A percentile compares a stretch with the other conserved stretches of the same genome.
Evolutionary conservation across 2,113 vertebrate species (phyloP).

Genomic region (Hemicordylus capensis): DNA sequence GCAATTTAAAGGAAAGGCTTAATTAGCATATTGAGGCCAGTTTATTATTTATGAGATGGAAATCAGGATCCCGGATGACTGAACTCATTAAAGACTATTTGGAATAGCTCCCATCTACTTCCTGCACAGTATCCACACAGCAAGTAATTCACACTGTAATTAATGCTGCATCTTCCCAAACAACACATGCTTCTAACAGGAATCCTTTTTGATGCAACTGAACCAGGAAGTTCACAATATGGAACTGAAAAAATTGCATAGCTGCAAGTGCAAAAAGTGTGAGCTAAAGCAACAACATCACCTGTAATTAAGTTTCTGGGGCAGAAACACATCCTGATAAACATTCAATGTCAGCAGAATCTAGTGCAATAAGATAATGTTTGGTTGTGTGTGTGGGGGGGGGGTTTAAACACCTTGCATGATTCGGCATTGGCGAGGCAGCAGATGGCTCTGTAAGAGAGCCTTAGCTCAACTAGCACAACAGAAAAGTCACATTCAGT

Average conservation of each 20-base stretch:
- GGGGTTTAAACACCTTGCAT: too few species aligned
- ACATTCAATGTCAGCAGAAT: slow-evolving; percentile 18
- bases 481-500: neutral
- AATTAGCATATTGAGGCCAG: slow-evolving; percentile 67
- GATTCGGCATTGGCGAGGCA: slow-evolving; percentile 10
- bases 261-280: slow-evolving; percentile 20
- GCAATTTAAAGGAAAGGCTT: slow-evolving; percentile 64
- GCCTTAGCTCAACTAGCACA: too few species aligned
- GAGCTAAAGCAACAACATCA: slow-evolving; percentile 24
- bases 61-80: slow-evolving; percentile 71
- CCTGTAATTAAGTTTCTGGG: slow-evolving; percentile 12
- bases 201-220: slow-evolving; percentile 35
- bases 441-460: neutral
- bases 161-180: slow-evolving; percentile 60
- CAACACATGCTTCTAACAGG: slow-evolving; percentile 61
- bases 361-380: neutral
- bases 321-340: slow-evolving; percentile 9
- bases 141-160: slow-evolving; percentile 62
- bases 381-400: too few species aligned
- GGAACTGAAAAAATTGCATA: slow-evolving; percentile 53
- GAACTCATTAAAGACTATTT: slow-evolving; percentile 65
- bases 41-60: slow-evolving; percentile 79
- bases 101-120: slow-evolving; percentile 65
- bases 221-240: slow-evolving; percentile 51
- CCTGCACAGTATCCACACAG: slow-evolving; percentile 40